Evolutionary conservation across 1,140 invertebrate species (phyloP).

Genomic region (Scaptomyza hsui): DNA sequence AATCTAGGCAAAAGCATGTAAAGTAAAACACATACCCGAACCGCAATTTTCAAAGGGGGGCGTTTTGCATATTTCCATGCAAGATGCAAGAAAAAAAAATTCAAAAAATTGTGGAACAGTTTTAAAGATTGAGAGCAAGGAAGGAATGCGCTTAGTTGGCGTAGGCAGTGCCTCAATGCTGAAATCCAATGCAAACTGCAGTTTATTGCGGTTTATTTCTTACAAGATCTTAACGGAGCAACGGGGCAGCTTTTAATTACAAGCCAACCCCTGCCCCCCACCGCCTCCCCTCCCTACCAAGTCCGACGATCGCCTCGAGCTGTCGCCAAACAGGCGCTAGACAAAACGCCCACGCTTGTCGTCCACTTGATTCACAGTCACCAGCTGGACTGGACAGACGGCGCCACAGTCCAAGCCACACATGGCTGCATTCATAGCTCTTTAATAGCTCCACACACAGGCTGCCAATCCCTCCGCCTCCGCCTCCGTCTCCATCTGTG

Average conservation of each 20-base stretch:
- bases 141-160: conserved; percentile 64
- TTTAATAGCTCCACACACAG: conserved; percentile 60
- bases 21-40: conserved; percentile 18
- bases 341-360: conserved; percentile 68
- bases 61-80: conserved; percentile 67
- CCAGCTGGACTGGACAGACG: conserved; percentile 48
- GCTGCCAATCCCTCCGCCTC: conserved; percentile 20
- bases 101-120: conserved; percentile 30
- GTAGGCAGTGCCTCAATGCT: conserved; percentile 58
- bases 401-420: conserved; percentile 38
- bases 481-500: conserved; percentile 9
- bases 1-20: conserved; percentile 62
- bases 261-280: conserved; percentile 26
- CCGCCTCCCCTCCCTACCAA: background rate
- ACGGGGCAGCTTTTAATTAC: conserved; percentile 68
- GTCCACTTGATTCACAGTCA: conserved; percentile 50
- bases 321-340: conserved; percentile 68
- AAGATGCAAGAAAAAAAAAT: conserved; percentile 12
- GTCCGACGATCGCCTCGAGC: conserved; percentile 43
- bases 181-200: conserved; percentile 28
- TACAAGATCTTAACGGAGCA: conserved; percentile 55
- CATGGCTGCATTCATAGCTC: conserved; percentile 27
- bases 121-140: conserved; percentile 34
- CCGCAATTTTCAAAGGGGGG: conserved; percentile 18
- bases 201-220: conserved; percentile 35